Evolutionary conservation across 2,113 vertebrate genomes (phyloP).

Genomic region (Ceyx margarethae): DNA sequence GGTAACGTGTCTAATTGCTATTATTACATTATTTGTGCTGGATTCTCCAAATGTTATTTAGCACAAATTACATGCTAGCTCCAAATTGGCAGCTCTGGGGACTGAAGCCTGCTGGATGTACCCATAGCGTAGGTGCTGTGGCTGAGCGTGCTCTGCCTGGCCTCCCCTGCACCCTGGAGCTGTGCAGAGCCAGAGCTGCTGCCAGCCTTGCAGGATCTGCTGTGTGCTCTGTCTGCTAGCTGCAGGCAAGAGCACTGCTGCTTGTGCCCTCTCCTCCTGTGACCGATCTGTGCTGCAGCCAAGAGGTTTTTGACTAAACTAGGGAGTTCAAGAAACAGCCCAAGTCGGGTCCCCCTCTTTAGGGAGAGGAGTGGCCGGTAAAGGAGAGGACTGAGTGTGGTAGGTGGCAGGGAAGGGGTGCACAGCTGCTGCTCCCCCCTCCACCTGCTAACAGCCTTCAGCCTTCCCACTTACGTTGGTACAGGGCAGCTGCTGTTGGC

Average conservation of each 20-base stretch:
- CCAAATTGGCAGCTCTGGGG: background rate
- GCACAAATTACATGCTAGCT: background rate
- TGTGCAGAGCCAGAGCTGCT: accelerated
- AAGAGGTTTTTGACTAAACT: background rate
- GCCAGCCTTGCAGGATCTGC: accelerated
- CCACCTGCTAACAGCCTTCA: background rate
- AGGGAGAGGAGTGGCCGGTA: background rate
- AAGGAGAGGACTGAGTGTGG: accelerated
- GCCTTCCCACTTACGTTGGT: background rate
- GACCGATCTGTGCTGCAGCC: background rate
- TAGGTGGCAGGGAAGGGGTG: background rate
- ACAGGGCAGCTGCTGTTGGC: background rate
- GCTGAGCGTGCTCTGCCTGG: background rate
- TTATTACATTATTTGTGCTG: slow-evolving; percentile 56
- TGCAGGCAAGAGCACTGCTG: accelerated
- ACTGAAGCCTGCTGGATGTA: background rate
- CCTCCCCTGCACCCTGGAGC: accelerated
- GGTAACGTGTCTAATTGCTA: slow-evolving; percentile 52
- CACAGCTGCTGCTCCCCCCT: background rate
- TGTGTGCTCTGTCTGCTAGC: accelerated
- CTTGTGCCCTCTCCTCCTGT: background rate
- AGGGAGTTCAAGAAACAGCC: background rate
- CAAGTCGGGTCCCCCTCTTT: background rate
- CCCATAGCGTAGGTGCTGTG: accelerated
- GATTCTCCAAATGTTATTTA: slow-evolving; percentile 35